Evolutionary conservation across 2,888 invertebrate genomes (phyloP), one percentile per base, ranked within the genome.

Genomic region (Brachylomia viminalis): DNA sequence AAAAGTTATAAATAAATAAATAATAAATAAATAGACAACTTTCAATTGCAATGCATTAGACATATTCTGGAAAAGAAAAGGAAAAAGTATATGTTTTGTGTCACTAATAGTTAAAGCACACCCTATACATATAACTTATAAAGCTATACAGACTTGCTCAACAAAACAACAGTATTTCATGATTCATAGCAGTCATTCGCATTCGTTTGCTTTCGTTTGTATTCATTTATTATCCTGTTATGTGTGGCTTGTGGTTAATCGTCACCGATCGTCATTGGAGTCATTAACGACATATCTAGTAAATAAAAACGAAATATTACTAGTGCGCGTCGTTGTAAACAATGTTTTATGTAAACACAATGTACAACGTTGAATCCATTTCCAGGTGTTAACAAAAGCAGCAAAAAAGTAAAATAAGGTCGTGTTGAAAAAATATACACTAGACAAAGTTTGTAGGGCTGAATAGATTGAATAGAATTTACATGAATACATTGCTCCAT

Each of bases 221-320:
- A 61, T 76, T 73, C 38, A 64, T 52, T 52, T 30, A 30, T 72
- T 75, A 33, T 86, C 83, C 85, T 80, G 73, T 74, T 80, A 42
- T 69, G 64, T 23, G 38, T 38, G 33, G 62, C 30, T 78, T 78
- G 77, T 68, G 78, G 78, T 77, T 45, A 73, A 73, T 54, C 61
- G 62, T 76, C 82, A 84, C 42, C 47, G 13, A 33, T 66, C 65
- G 30, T 47, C 66, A 75, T 66, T 71, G 54, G 33, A 78, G 20
- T 72, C 61, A 79, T 61, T 27, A 54, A 52, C 23, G 47, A 10
- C 49, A 62, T 15, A 47, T 3, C 42, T 13, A 30, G 13, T 62
- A 15, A 62, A 75, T 70, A 38, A 66, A 58, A 74, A 54, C 23
- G 0, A 66, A 66, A 47, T 17, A 42, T 45, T n/a, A 54, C 20